These are phyloP conservation scores for Nemopilema nomurai DNA, from an alignment of 30 jellyfish, hydroid and myxozoan genomes.

Conservation along the genomic window DNA sequence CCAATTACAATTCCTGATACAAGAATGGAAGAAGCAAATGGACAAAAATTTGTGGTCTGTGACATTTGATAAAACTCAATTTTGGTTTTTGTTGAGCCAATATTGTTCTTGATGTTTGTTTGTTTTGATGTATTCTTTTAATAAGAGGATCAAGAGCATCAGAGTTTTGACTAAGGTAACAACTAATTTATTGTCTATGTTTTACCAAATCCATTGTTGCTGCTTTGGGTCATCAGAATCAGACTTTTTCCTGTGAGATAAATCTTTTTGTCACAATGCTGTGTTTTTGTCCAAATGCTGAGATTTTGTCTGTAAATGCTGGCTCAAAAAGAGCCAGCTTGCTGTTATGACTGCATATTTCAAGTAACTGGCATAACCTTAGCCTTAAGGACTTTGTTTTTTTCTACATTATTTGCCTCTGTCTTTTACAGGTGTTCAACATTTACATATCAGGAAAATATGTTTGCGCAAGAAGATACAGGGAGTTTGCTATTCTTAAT, in stretches of 20 bases:
- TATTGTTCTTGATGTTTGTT: no score
- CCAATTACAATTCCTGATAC: conserved; percentile 95
- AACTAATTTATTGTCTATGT: no score
- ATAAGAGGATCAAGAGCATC: not conserved
- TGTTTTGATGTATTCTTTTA: not conserved
- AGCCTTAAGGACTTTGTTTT: not conserved
- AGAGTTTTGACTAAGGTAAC: no score
- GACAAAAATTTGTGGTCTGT: conserved; percentile 93
- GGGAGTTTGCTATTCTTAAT: conserved; percentile 79
- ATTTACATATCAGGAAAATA: conserved; percentile 80
- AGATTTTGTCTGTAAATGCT: no score
- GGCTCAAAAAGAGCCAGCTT: no score
- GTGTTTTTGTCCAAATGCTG: no score
- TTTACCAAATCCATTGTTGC: no score
- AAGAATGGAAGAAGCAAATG: conserved; percentile 81
- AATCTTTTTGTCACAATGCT: no score
- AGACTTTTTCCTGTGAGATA: no score
- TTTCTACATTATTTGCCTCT: not conserved
- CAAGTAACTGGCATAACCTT: not conserved
- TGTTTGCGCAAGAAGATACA: conserved; percentile 82
- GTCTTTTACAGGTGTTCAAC: conserved; percentile 78
- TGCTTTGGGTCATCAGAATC: no score
- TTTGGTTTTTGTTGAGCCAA: not conserved
- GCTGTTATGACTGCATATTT: no score
- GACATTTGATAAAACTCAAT: no score